A percentile compares a stretch with the other conserved stretches of the same genome.
phyloP scores from a whole-genome alignment of 2,113 vertebrate species.

The Taxidea taxus region DNA sequence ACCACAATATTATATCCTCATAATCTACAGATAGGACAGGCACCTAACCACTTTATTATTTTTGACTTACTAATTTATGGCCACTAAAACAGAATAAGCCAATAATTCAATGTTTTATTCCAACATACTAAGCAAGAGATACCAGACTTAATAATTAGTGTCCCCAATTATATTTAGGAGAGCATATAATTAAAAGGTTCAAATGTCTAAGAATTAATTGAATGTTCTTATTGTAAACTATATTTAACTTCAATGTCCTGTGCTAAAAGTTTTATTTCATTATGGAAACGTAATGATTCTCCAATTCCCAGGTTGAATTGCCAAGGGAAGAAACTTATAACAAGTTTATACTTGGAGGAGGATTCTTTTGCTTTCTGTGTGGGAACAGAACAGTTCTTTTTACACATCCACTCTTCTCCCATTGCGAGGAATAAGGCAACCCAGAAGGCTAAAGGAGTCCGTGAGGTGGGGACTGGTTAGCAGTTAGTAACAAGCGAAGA shows the following conservation, averaged over 20 bases:
- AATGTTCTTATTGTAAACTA: neutral
- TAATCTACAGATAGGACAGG: neutral
- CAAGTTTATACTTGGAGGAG: neutral
- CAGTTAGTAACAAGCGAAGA: neutral
- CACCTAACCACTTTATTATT: neutral
- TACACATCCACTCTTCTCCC: neutral
- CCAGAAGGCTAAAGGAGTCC: neutral
- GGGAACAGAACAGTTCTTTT: neutral
- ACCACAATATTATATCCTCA: neutral
- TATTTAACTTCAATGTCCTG: neutral
- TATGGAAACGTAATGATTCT: neutral
- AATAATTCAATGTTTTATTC: neutral
- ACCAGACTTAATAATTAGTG: neutral
- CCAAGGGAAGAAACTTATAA: neutral
- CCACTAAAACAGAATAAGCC: neutral
- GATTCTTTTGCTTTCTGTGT: neutral
- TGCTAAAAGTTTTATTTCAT: conserved; percentile 17
- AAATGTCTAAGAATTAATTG: neutral
- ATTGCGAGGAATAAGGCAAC: neutral
- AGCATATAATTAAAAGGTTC: neutral
- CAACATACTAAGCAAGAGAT: neutral
- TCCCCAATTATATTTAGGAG: neutral
- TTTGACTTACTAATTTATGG: neutral
- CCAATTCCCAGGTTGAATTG: neutral
- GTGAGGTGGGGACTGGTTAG: neutral